Evolutionary conservation across 2,113 vertebrate genomes (phyloP), one percentile per base, ranked within the genome.

Genomic region (Semnornis frantzii): DNA sequence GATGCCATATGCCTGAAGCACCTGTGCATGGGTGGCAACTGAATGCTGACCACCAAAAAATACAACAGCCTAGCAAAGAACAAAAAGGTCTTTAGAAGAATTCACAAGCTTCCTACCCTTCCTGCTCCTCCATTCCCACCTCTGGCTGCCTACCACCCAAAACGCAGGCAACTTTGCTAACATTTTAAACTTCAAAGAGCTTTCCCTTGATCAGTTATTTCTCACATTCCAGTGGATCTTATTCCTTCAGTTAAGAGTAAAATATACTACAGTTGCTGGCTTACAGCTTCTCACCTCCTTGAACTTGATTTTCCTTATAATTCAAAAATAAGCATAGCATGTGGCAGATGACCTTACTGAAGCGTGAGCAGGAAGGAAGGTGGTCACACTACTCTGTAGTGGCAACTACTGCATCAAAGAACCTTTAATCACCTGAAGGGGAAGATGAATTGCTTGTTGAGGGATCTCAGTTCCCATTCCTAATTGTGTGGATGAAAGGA

Each of bases 391-490:
- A 42, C 50, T 77, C 52, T 78, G 1, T 30, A 82, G 20, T 37
- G 73, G 58, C 55, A 89, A 74, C 74, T 39, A 75, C 46, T 71
- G 34, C 65, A 91, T 60, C 68, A 87, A 80, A 58, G 72, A 93
- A 91, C 64, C 7, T 89, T 93, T 91, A 75, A 44, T 91, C 72
- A 87, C 89, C 64, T 83, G 58, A 89, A 91, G 69, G 30, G 72
- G 85, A 96, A 94, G 76, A n/a, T 82, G 58, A 82, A 85, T 75
- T 96, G 69, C 87, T 86, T 91, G 71, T 93, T 93, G 95, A 76
- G 76, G 42, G 58, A 87, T 82, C 70, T 87, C 60, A 68, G 65
- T 83, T 96, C 89, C 87, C 69, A 44, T 72, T 93, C 92, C 92
- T 13, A 55, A 64, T 31, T 65, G 7, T 15, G n/a, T 62, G 31